Evolutionary conservation across 2,113 vertebrate genomes (phyloP).

Genomic region (Bubo scandiacus): DNA sequence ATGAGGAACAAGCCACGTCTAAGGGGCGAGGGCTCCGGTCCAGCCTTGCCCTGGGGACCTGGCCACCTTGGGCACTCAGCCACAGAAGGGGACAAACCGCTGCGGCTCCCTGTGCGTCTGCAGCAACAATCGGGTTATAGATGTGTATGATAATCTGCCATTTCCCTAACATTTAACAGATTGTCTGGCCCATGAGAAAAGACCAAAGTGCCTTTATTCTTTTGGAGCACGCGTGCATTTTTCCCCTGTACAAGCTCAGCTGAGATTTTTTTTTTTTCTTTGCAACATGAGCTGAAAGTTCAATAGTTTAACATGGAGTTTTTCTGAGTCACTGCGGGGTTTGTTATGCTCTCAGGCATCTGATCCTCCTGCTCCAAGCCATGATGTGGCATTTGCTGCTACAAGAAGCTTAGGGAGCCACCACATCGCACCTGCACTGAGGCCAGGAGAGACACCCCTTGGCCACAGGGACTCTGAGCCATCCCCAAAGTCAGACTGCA

Average conservation of each 20-base stretch:
- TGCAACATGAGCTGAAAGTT: not conserved
- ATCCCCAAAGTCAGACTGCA: not conserved
- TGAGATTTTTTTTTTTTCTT: slow-evolving; percentile 28
- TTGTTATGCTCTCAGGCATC: not conserved
- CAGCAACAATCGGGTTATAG: slow-evolving; percentile 31
- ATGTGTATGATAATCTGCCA: slow-evolving; percentile 67
- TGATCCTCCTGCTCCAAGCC: not conserved
- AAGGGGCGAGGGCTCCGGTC: not conserved
- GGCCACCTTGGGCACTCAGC: not conserved
- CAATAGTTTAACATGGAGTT: not conserved
- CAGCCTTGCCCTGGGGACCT: not conserved
- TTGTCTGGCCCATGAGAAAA: slow-evolving; percentile 45
- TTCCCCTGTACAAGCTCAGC: not conserved
- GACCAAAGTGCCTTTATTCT: slow-evolving; percentile 41
- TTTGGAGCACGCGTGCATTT: not conserved
- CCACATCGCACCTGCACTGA: not conserved
- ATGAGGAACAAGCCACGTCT: not conserved
- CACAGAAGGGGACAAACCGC: not conserved
- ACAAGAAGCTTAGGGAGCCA: not conserved
- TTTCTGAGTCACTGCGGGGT: rapidly evolving
- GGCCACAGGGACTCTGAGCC: not conserved
- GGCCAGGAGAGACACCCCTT: not conserved
- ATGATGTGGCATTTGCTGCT: not conserved
- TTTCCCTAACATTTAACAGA: slow-evolving; percentile 54
- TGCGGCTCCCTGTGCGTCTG: not conserved